Percentiles rank a stretch among this genome's conserved stretches.
Evolutionary conservation across 92 coral and sea anemone genomes (phyloP).

Genomic region (Porites lobata): DNA sequence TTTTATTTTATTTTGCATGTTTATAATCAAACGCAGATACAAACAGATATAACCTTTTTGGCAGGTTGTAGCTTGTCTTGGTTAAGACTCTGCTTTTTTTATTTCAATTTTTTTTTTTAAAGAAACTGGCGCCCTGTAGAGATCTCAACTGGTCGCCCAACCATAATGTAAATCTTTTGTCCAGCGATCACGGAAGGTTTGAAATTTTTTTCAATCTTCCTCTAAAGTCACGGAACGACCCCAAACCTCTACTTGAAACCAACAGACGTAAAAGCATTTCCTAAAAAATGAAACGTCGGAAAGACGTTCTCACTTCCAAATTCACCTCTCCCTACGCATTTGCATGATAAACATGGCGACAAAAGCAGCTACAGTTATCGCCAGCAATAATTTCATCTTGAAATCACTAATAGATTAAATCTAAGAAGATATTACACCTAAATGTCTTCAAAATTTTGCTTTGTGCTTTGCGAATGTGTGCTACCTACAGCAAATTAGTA

Average conservation of each 20-base stretch:
- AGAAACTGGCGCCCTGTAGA: slow-evolving; percentile 24
- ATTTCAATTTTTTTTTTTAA: slow-evolving; percentile 4
- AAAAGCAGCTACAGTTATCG: neutral
- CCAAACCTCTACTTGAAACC: neutral
- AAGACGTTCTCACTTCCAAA: neutral
- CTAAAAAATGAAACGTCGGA: neutral
- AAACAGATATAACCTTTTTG: neutral
- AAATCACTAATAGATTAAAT: neutral
- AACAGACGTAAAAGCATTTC: neutral
- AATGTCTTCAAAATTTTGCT: too few relatives aligned
- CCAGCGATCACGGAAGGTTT: slow-evolving; percentile 41
- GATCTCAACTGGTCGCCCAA: slow-evolving; percentile 25
- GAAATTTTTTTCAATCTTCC: neutral
- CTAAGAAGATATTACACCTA: neutral
- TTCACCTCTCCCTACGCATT: neutral
- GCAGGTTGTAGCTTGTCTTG: slow-evolving; percentile 23
- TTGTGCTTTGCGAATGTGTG: neutral
- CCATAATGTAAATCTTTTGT: slow-evolving; percentile 43
- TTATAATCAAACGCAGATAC: neutral
- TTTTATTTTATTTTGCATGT: neutral
- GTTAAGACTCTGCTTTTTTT: neutral
- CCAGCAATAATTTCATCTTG: neutral
- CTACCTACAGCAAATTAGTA: neutral
- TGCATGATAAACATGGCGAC: slow-evolving; percentile 4
- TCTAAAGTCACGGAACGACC: slow-evolving; percentile 8